These are phyloP conservation scores for Dicroscelio sp. DNA, from an alignment of 2,888 invertebrate genomes.

Conservation along the genomic window DNA sequence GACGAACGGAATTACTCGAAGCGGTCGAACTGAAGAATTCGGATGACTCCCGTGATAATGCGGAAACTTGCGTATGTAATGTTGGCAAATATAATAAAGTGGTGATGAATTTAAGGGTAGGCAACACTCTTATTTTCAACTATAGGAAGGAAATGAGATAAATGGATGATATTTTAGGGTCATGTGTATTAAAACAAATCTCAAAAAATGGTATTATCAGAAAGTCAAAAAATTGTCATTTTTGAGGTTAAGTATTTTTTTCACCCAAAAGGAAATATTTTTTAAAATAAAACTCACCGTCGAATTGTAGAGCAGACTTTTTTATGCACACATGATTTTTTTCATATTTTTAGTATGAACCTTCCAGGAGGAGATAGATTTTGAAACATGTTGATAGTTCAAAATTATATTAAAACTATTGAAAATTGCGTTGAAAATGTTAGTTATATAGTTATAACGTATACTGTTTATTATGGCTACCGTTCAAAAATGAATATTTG, in stretches of 20 bases:
- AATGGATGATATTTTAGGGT: too few species aligned
- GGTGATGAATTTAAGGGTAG: neutral
- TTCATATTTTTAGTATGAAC: too few species aligned
- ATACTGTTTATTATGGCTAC: neutral
- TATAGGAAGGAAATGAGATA: neutral
- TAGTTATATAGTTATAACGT: neutral
- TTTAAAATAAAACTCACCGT: neutral
- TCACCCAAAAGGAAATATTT: neutral
- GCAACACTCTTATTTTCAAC: neutral
- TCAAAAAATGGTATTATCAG: neutral
- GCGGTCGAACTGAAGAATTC: neutral
- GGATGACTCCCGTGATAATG: neutral
- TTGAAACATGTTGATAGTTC: neutral
- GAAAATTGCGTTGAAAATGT: constrained; percentile 11
- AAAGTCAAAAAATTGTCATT: neutral
- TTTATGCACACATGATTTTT: neutral
- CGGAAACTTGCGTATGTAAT: constrained; percentile 1
- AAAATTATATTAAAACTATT: neutral
- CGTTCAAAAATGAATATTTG: neutral
- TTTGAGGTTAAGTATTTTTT: neutral
- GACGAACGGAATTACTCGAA: neutral
- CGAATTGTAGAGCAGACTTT: neutral
- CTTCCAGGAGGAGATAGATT: neutral
- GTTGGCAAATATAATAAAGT: neutral
- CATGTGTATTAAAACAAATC: neutral